phyloP scores from a whole-genome alignment of 2,113 vertebrate species.

The Globicephala melas region DNA sequence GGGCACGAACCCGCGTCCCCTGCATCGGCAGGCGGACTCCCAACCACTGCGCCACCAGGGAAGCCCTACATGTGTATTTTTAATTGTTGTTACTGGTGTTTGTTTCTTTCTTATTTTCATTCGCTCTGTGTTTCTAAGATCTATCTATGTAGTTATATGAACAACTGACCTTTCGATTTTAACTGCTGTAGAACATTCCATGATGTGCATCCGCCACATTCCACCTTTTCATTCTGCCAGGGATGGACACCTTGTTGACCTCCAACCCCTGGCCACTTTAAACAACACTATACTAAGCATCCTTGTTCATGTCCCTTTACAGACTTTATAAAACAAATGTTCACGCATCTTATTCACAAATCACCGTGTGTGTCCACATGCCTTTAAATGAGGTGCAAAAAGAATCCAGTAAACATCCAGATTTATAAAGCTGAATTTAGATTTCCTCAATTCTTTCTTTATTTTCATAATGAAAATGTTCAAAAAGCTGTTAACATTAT shows the following conservation, averaged over 20 bases:
- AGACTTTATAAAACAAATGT: background rate
- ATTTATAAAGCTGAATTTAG: background rate
- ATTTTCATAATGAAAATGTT: background rate
- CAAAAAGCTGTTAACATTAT: background rate
- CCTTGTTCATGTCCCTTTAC: background rate
- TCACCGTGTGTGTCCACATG: background rate
- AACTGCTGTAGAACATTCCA: too few relatives aligned
- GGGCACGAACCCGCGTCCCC: too few relatives aligned
- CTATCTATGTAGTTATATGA: background rate
- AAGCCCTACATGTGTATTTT: background rate
- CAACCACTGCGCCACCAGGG: too few relatives aligned
- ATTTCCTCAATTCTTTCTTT: background rate
- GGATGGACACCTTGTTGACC: background rate
- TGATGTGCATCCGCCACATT: rapidly evolving
- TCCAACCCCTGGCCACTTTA: background rate
- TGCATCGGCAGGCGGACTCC: too few relatives aligned
- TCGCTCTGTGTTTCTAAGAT: background rate
- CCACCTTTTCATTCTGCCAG: background rate
- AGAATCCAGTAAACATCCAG: background rate
- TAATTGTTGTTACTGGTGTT: too few relatives aligned
- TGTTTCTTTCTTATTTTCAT: background rate
- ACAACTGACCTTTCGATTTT: background rate
- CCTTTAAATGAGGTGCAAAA: background rate
- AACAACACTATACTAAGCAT: background rate
- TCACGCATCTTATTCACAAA: background rate